Conservation (phyloP, 2,888 invertebrate genomes). For the Harpalus rubripes region DNA sequence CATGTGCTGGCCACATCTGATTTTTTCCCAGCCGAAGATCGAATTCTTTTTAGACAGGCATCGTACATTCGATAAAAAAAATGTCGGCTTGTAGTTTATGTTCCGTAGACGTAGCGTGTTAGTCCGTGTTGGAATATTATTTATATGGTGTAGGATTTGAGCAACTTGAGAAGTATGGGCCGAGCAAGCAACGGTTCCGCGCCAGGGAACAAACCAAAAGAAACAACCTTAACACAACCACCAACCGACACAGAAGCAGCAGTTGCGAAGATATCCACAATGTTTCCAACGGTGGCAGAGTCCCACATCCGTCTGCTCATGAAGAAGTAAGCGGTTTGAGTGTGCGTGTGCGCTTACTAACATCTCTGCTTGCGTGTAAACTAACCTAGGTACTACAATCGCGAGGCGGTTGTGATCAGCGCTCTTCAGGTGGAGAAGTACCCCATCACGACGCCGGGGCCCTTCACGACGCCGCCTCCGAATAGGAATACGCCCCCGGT, state of each 20-base stretch:
- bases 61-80: no score
- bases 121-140: not conserved
- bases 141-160: constrained; percentile 47
- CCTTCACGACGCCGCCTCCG: constrained; percentile 86
- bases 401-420: constrained; percentile 95
- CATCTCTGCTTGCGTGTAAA: constrained; percentile 71
- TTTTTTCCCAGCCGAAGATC: no score
- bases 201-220: constrained; percentile 74
- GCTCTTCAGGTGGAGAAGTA: constrained; percentile 96
- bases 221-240: constrained; percentile 81
- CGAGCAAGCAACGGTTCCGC: not conserved
- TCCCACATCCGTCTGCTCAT: constrained; percentile 91
- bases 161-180: constrained; percentile 53
- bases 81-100: no score
- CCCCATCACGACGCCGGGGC: constrained; percentile 93
- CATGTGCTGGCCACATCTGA: no score
- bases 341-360: constrained; percentile 26
- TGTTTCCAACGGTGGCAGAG: constrained; percentile 95
- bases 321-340: constrained; percentile 86
- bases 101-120: not conserved
- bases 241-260: constrained; percentile 85
- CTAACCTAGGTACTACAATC: constrained; percentile 89
- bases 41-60: no score
- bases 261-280: constrained; percentile 89
- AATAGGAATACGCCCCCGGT: constrained; percentile 76